A percentile compares a stretch with the other conserved stretches of the same genome.
Conservation (phyloP, 2,888 invertebrate genomes). For the Melipona beecheii region DNA sequence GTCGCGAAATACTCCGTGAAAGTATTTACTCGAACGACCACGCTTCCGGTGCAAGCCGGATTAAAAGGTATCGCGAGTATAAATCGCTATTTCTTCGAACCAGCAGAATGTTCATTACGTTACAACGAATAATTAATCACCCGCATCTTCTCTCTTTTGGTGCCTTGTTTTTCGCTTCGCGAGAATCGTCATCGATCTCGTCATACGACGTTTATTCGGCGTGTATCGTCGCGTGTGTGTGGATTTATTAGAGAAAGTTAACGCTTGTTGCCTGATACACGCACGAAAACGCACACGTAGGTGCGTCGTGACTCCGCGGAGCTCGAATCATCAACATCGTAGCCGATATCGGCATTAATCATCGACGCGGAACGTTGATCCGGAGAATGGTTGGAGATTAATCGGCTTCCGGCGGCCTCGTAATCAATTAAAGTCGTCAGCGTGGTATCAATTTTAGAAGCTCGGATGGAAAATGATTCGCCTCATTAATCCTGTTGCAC, state of each 20-base stretch:
- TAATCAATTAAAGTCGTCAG: constrained; percentile 66
- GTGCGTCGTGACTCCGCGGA: background rate
- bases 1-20: background rate
- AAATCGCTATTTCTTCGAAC: background rate
- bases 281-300: background rate
- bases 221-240: constrained; percentile 2
- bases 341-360: constrained; percentile 63
- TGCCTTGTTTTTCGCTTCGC: background rate
- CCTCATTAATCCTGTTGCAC: constrained; percentile 50
- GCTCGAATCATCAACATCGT: constrained; percentile 59
- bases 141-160: background rate
- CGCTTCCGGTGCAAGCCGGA: background rate
- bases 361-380: constrained; percentile 50
- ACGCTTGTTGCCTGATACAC: constrained; percentile 1
- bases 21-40: background rate
- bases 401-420: constrained; percentile 58
- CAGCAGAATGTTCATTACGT: background rate
- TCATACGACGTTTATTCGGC: constrained; percentile 6
- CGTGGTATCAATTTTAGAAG: constrained; percentile 50
- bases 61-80: background rate
- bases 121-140: background rate
- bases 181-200: background rate
- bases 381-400: constrained; percentile 48
- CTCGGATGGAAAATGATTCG: constrained; percentile 53
- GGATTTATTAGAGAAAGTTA: constrained; percentile 40